phyloP scores from a whole-genome alignment of 2,888 invertebrate species.

The Ypsolopha sequella region DNA sequence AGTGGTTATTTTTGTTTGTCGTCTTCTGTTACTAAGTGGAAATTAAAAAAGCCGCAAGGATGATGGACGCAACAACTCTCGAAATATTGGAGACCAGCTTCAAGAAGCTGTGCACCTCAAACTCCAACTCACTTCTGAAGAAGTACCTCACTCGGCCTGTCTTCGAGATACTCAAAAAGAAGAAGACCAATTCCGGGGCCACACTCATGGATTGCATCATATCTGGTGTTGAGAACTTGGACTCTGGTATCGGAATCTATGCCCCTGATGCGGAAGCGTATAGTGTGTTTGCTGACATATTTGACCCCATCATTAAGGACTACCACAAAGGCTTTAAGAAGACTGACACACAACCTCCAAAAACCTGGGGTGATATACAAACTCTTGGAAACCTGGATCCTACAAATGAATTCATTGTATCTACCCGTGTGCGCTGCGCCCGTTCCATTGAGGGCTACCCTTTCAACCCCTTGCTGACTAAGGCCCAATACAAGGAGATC shows the following conservation, averaged over 20 bases:
- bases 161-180: slow-evolving; percentile 91
- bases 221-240: slow-evolving; percentile 95
- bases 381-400: slow-evolving; percentile 94
- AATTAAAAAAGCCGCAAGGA: slow-evolving; percentile 78
- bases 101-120: slow-evolving; percentile 87
- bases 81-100: slow-evolving; percentile 94
- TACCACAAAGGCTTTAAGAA: slow-evolving; percentile 97
- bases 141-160: slow-evolving; percentile 93
- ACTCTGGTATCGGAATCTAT: slow-evolving; percentile 97
- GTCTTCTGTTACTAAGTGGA: no score
- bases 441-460: slow-evolving; percentile 96
- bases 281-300: slow-evolving; percentile 90
- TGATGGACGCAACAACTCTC: slow-evolving; percentile 93
- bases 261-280: slow-evolving; percentile 98
- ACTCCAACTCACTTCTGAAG: slow-evolving; percentile 97
- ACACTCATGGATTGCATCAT: slow-evolving; percentile 94
- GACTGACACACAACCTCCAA: slow-evolving; percentile 93
- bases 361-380: slow-evolving; percentile 94
- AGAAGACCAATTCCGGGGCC: slow-evolving; percentile 94
- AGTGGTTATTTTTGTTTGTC: no score
- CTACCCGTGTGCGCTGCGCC: slow-evolving; percentile 96
- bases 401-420: slow-evolving; percentile 89
- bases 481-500: slow-evolving; percentile 98
- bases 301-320: slow-evolving; percentile 98
- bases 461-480: slow-evolving; percentile 97